Percentiles rank a stretch among this genome's conserved stretches.
These are phyloP conservation scores for Odocoileus virginianus DNA, from an alignment of 2,113 vertebrate genomes.

Conservation along the genomic window DNA sequence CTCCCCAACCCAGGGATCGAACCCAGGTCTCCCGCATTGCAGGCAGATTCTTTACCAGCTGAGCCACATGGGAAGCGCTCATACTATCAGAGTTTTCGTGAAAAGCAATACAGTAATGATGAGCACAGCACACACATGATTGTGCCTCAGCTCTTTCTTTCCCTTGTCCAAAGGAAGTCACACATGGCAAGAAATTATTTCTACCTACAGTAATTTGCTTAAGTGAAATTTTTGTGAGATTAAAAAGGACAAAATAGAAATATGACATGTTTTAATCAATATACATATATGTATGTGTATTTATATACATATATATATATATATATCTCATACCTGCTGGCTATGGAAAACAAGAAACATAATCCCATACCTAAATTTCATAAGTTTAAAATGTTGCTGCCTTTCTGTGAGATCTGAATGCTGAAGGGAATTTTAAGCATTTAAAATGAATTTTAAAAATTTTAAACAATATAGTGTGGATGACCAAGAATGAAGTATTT, in stretches of 20 bases:
- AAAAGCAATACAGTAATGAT: neutral
- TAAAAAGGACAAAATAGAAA: too few relatives aligned
- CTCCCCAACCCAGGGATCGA: neutral
- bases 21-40: neutral
- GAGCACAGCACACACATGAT: neutral
- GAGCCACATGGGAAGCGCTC: neutral
- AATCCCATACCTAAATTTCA: neutral
- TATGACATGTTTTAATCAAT: constrained; percentile 40
- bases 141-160: neutral
- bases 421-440: neutral
- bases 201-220: neutral
- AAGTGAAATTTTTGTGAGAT: neutral
- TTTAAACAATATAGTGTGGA: neutral
- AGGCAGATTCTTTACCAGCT: neutral
- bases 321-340: neutral
- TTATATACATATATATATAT: neutral
- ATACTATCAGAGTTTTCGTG: neutral
- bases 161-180: neutral
- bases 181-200: neutral
- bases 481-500: neutral
- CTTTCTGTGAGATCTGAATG: neutral
- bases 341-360: neutral
- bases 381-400: neutral
- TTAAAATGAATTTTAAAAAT: neutral
- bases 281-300: neutral